These are phyloP conservation scores for Baccha elongata DNA, from an alignment of 2,888 invertebrate species.

Conservation along the genomic window DNA sequence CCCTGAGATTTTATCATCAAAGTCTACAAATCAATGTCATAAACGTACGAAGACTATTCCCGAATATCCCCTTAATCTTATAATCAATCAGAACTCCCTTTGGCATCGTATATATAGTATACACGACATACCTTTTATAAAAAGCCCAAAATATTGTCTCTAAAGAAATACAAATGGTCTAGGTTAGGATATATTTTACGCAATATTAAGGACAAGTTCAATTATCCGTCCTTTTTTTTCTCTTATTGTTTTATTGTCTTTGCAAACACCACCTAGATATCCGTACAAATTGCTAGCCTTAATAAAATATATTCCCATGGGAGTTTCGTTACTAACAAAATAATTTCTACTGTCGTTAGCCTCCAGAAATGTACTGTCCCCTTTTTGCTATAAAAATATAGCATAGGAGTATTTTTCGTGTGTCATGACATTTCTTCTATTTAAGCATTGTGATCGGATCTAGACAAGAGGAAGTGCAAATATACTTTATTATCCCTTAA, in stretches of 20 bases:
- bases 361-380: conserved; percentile 44
- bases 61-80: conserved; percentile 33
- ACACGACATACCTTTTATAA: not conserved
- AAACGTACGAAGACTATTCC: conserved; percentile 11
- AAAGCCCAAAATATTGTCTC: conserved; percentile 8
- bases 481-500: conserved; percentile 48
- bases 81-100: conserved; percentile 65
- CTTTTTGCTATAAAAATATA: not conserved
- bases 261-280: not conserved
- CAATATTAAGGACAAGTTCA: conserved; percentile 29
- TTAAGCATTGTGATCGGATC: not conserved
- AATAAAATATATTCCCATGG: conserved; percentile 27
- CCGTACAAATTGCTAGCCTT: not conserved
- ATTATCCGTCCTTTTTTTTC: not conserved
- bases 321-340: conserved; percentile 2
- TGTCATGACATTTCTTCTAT: conserved; percentile 6
- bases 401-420: not conserved
- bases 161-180: not conserved
- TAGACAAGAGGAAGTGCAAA: conserved; percentile 19
- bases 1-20: conserved; percentile 28
- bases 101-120: conserved; percentile 21
- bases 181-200: conserved; percentile 36
- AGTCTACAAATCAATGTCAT: conserved; percentile 28
- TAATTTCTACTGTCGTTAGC: conserved; percentile 42
- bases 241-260: too few species aligned